Evolutionary conservation across 2,888 invertebrate species (phyloP).

Genomic region (Coleophora deauratella): DNA sequence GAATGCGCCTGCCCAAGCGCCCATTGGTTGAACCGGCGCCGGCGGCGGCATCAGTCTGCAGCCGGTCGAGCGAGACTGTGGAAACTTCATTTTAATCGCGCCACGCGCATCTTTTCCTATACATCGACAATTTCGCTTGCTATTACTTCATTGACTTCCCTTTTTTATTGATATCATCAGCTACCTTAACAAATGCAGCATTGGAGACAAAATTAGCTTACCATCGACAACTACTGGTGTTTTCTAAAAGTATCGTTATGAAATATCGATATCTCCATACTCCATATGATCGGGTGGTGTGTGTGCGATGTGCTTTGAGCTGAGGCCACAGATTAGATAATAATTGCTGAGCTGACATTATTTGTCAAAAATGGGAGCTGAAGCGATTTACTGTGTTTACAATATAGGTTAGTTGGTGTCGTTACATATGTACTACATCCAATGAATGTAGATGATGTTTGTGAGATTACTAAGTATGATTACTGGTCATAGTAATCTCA

Average conservation of each 20-base stretch:
- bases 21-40: slow-evolving; percentile 30
- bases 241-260: slow-evolving; percentile 14
- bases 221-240: background rate
- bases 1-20: slow-evolving; percentile 9
- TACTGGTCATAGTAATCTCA: no score
- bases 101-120: slow-evolving; percentile 36
- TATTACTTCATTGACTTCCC: slow-evolving; percentile 17
- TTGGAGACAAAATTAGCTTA: slow-evolving; percentile 7
- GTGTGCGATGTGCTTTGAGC: slow-evolving; percentile 9
- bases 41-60: slow-evolving; percentile 7
- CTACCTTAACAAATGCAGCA: slow-evolving; percentile 2
- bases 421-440: no score
- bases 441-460: no score
- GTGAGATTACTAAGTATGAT: no score
- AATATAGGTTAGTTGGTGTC: no score
- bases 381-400: no score
- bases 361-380: no score
- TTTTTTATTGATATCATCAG: background rate
- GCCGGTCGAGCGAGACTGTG: slow-evolving; percentile 25
- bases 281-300: background rate
- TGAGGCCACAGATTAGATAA: no score
- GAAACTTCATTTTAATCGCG: slow-evolving; percentile 50
- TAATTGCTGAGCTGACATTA: no score
- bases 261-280: slow-evolving; percentile 14
- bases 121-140: slow-evolving; percentile 10